Base-by-base conservation (phyloP, 1,140 invertebrate genomes). In the Aplysia californica region DNA sequence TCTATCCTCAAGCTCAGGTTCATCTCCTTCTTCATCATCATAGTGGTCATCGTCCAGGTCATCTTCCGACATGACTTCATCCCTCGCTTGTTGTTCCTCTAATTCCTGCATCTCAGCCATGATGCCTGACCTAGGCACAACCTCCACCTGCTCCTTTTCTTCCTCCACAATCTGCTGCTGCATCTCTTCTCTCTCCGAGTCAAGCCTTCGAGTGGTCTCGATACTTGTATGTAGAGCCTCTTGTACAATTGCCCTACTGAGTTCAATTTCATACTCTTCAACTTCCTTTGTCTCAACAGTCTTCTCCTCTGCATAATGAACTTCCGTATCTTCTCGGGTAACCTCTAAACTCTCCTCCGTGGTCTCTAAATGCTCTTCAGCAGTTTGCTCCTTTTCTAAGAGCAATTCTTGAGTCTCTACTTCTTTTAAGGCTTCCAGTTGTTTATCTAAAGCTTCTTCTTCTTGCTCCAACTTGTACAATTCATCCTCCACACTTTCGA, bases 1-100 rank as follows among this genome's bases (percentile, higher is more conserved):
- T n/a, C n/a, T n/a, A n/a, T n/a, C n/a, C n/a, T 71, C 61, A 38
- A 77, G 68, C 72, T 71, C 67, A 68, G 75, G 73, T 39, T 83
- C 77, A 38, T 75, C 59, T 64, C 80, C 79, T 72, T 73, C 72
- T 26, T 79, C 59, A 36, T 82, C 74, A 59, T 68, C n/a, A n/a
- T n/a, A n/a, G n/a, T n/a, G n/a, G n/a, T n/a, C 77, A 66, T 77
- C 78, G 36, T 72, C 73, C 44, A 72, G 26, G 33, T 79, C 77
- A 23, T 79, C 68, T 59, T 81, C 74, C 23, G 59, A 61, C 31
- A 39, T 58, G 5, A 65, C 72, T 4, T 80, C 76, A 26, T 58
- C 64, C 39, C 56, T 36, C n/a, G 21, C 29, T 56, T 66, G 50
- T 18, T 76, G 18, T 23, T 74, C 38, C 55, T 78, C 75, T 50